phyloP scores from a whole-genome alignment of 2,113 vertebrate species.

The Ceuthmochares aereus region DNA sequence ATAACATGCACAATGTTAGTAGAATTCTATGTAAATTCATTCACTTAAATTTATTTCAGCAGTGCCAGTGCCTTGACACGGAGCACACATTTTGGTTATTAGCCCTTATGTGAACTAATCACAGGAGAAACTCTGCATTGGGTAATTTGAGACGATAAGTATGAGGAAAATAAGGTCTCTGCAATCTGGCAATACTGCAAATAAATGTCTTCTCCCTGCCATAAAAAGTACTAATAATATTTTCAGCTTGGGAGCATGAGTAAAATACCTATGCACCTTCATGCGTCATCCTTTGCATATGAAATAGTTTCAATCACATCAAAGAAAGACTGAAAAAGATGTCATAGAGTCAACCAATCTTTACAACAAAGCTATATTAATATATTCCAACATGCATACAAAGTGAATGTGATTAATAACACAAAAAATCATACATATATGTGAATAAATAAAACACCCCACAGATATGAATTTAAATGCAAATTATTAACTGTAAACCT shows the following conservation, averaged over 20 bases:
- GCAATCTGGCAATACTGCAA: slow-evolving; percentile 8
- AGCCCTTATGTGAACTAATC: slow-evolving; percentile 36
- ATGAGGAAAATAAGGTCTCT: slow-evolving; percentile 21
- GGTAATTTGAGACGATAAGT: not conserved
- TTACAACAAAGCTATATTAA: not conserved
- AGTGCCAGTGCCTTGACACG: not conserved
- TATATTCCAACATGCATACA: not conserved
- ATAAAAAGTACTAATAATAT: slow-evolving; percentile 28
- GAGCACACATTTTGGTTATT: slow-evolving; percentile 36
- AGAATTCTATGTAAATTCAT: slow-evolving; percentile 37
- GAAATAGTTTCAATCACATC: not conserved
- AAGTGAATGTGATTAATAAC: not conserved
- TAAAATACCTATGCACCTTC: not conserved
- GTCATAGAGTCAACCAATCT: not conserved
- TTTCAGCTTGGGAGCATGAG: slow-evolving; percentile 3
- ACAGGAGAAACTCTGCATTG: slow-evolving; percentile 1
- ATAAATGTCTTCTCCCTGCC: slow-evolving; percentile 24
- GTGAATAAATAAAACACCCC: not conserved
- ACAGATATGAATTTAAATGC: not conserved
- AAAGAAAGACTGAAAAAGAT: not conserved
- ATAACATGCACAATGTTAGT: not conserved
- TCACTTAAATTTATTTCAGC: slow-evolving; percentile 34
- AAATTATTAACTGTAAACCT: not conserved
- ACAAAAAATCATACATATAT: not conserved
- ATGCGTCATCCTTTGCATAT: not conserved